A percentile compares a stretch with the other conserved stretches of the same genome.
Conservation (phyloP, 2,113 vertebrate species). For the Oncorhynchus clarkii region DNA sequence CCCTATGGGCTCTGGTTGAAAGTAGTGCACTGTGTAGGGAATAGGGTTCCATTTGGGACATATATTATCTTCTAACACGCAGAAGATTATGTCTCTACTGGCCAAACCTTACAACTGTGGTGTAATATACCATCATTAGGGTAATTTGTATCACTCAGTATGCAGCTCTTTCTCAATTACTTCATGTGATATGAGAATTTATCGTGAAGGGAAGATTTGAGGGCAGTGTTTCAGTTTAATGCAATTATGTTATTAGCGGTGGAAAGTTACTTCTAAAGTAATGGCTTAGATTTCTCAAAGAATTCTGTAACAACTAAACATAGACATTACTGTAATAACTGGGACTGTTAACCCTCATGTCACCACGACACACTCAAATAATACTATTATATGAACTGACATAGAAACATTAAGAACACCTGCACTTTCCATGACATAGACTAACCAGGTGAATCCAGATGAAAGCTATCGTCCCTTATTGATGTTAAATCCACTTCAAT, state of each 20-base stretch:
- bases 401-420: too few relatives aligned
- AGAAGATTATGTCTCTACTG: neutral
- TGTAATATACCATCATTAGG: slow-evolving; percentile 1
- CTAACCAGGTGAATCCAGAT: too few relatives aligned
- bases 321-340: slow-evolving; percentile 56
- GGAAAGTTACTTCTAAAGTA: slow-evolving; percentile 9
- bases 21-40: too few relatives aligned
- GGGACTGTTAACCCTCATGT: slow-evolving; percentile 47
- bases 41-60: too few relatives aligned
- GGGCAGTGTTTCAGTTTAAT: neutral
- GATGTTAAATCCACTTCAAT: too few relatives aligned
- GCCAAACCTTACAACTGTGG: neutral
- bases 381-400: too few relatives aligned
- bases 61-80: neutral
- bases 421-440: too few relatives aligned
- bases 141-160: slow-evolving; percentile 1
- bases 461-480: too few relatives aligned
- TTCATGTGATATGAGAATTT: neutral
- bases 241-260: neutral
- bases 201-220: neutral
- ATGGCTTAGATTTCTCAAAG: too few relatives aligned
- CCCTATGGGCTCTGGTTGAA: too few relatives aligned
- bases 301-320: slow-evolving; percentile 18
- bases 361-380: neutral
- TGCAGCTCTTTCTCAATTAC: neutral